A percentile compares a stretch with the other conserved stretches of the same genome.
phyloP scores from a whole-genome alignment of 2,113 vertebrate species.

The Butorides virescens region DNA sequence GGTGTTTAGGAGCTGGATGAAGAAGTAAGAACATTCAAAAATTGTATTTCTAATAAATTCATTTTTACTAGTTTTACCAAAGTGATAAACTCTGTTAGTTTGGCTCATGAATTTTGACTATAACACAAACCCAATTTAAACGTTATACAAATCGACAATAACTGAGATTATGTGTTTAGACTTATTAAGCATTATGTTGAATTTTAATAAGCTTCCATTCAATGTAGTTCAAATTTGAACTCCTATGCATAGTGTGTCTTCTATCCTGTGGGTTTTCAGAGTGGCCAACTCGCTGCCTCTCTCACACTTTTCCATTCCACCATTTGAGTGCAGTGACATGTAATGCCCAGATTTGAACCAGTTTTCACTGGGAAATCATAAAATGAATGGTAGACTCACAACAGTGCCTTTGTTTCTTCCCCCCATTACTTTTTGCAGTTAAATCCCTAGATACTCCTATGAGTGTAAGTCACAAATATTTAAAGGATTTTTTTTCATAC shows the following conservation, averaged over 20 bases:
- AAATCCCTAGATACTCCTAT: not conserved
- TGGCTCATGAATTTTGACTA: not conserved
- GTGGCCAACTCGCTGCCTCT: accelerated
- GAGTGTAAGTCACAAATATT: not conserved
- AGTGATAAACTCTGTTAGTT: not conserved
- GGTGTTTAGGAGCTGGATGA: not conserved
- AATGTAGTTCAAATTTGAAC: not conserved
- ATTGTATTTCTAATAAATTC: not conserved
- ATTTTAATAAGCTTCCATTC: not conserved
- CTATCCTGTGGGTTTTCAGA: not conserved
- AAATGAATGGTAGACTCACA: not conserved
- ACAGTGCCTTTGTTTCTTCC: not conserved
- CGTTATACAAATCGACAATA: not conserved
- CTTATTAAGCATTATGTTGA: not conserved
- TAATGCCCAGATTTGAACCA: not conserved
- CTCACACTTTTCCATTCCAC: not conserved
- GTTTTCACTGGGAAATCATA: not conserved
- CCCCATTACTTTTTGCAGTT: not conserved
- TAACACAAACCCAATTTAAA: not conserved
- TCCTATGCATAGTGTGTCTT: not conserved
- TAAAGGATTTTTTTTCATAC: not conserved
- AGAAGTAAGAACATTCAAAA: not conserved
- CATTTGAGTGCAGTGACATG: not conserved
- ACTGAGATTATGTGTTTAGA: not conserved
- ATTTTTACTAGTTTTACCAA: not conserved